These are phyloP conservation scores for Acanthiza pusilla DNA, from an alignment of 2,797 vertebrate species.

Conservation along the genomic window DNA sequence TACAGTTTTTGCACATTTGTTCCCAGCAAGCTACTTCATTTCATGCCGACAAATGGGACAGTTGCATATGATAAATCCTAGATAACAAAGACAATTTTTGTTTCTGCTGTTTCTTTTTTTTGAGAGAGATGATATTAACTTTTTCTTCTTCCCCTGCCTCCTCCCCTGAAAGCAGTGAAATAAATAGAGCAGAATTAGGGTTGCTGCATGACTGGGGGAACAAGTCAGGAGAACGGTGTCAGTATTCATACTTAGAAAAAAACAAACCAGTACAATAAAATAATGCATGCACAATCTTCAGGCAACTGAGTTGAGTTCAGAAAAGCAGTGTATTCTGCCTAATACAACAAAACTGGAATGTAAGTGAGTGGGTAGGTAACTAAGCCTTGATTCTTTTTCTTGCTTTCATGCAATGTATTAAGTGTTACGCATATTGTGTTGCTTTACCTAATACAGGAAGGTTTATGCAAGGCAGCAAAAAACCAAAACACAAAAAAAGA, in stretches of 20 bases:
- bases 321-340: neutral
- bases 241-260: neutral
- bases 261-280: neutral
- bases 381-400: neutral
- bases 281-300: neutral
- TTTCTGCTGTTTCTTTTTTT: neutral
- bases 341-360: neutral
- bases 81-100: neutral
- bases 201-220: neutral
- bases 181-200: neutral
- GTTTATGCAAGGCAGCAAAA: neutral
- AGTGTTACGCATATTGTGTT: neutral
- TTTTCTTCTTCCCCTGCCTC: neutral
- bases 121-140: neutral
- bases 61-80: neutral
- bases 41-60: neutral
- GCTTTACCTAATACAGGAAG: neutral
- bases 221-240: neutral
- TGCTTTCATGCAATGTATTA: neutral
- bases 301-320: neutral
- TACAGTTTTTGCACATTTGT: neutral
- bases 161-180: neutral
- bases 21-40: neutral
- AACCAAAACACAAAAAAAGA: too few relatives aligned
- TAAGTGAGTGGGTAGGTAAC: neutral